Evolutionary conservation across 2,888 invertebrate genomes (phyloP), one percentile per base, ranked within the genome.

Genomic region (Lepidocyrtinus sp.): DNA sequence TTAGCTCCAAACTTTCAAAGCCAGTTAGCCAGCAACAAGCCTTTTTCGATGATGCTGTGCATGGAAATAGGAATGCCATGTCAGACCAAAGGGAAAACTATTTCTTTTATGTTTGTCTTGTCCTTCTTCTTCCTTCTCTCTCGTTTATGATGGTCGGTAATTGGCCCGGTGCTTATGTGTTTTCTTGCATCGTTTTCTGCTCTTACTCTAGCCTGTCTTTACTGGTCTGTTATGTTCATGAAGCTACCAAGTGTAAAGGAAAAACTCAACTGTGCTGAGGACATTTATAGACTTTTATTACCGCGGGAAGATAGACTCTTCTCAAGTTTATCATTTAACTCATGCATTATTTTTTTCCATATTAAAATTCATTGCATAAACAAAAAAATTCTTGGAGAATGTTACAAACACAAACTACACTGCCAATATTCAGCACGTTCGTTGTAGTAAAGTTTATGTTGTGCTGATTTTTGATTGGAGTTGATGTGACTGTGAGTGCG

Each of bases 221-320:
- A 36, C 17, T 50, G 15, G 50, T 12, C 17, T 2, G 50, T 36
- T 36, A 36, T 12, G 36, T 12, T 36, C n/a, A n/a, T 50, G 50
- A 50, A n/a, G n/a, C n/a, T 1, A 19, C 19, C 55, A 55, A 61
- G 12, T 21, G 22, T 61, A 12, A 61, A 19, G 9, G 19, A 12
- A 17, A 3, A n/a, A 9, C 12, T 45, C 12, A 17, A 55, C 55
- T 55, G 3, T 55, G n/a, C 17, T 55, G 50, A 50, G 50, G 50
- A 50, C 50, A 50, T 61, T 19, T 61, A 22, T 61, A n/a, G 17
- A 21, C 21, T 61, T 21, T 61, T 19, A 50, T 12, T 50, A 50
- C 50, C 50, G 50, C 50, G 50, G 50, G 50, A 50, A 50, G 50
- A 50, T 50, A 50, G 50, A 12, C 50, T 50, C 50, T 50, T 50